These are phyloP conservation scores for Sinocyclocheilus anophthalmus DNA, from an alignment of 2,113 vertebrate genomes.

Conservation along the genomic window DNA sequence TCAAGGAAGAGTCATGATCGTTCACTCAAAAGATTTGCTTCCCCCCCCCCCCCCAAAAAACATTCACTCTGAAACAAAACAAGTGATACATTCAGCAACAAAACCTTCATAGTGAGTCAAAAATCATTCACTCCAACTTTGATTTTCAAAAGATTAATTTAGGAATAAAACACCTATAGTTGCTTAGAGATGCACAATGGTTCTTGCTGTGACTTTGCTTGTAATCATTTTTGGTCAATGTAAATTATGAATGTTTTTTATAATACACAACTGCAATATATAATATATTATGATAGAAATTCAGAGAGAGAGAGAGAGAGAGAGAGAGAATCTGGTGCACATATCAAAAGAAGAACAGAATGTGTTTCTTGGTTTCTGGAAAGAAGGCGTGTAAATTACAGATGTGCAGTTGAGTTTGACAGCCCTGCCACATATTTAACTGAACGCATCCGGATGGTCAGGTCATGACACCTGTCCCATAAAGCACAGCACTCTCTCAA, in stretches of 20 bases:
- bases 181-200: too few relatives aligned
- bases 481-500: constrained; percentile 35
- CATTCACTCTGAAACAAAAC: too few relatives aligned
- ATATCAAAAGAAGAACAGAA: not conserved
- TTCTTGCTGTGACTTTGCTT: too few relatives aligned
- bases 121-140: too few relatives aligned
- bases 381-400: constrained; percentile 1
- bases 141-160: too few relatives aligned
- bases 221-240: too few relatives aligned
- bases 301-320: too few relatives aligned
- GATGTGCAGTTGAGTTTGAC: constrained; percentile 10
- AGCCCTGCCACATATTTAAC: constrained; percentile 30
- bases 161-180: too few relatives aligned
- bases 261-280: too few relatives aligned
- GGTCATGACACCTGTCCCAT: constrained; percentile 51
- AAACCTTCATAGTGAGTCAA: not conserved
- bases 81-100: not conserved
- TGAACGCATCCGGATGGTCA: constrained; percentile 24
- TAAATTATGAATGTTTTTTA: too few relatives aligned
- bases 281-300: too few relatives aligned
- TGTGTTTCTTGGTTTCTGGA: not conserved
- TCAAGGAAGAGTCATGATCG: not conserved
- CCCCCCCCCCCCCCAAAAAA: too few relatives aligned
- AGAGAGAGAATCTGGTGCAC: not conserved
- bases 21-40: not conserved